A percentile compares a stretch with the other conserved stretches of the same genome.
phyloP scores from a whole-genome alignment of 1,140 invertebrate species.

The Drosophila tani region DNA sequence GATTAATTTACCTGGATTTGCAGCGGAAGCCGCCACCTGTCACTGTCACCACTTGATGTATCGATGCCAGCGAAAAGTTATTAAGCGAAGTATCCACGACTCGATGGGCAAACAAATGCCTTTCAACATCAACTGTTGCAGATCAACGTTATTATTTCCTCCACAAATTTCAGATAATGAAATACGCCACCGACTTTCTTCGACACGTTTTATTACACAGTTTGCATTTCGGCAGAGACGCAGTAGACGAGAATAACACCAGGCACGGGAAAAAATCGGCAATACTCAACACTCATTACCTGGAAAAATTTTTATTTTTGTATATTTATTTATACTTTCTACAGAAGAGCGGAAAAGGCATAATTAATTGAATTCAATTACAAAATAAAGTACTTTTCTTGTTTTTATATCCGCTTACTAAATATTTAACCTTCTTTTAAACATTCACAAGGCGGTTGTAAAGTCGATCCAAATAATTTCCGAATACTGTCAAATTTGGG shows the following conservation, averaged over 20 bases:
- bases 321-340: too few relatives aligned
- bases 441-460: too few relatives aligned
- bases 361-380: too few relatives aligned
- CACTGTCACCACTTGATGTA: constrained; percentile 54
- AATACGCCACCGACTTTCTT: constrained; percentile 46
- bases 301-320: too few relatives aligned
- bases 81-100: constrained; percentile 25
- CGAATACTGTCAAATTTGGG: too few relatives aligned
- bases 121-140: constrained; percentile 51
- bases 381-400: too few relatives aligned
- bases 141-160: constrained; percentile 55
- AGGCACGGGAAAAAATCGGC: background rate
- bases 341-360: too few relatives aligned
- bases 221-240: constrained; percentile 42
- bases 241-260: constrained; percentile 49
- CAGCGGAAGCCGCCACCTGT: constrained; percentile 30
- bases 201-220: constrained; percentile 70
- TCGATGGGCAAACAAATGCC: constrained; percentile 35
- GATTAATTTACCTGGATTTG: constrained; percentile 47
- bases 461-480: too few relatives aligned
- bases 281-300: too few relatives aligned
- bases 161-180: constrained; percentile 60
- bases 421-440: too few relatives aligned
- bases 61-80: constrained; percentile 39
- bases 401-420: too few relatives aligned